Base-by-base conservation (phyloP, 2,113 vertebrate species). In the Picathartes gymnocephalus region DNA sequence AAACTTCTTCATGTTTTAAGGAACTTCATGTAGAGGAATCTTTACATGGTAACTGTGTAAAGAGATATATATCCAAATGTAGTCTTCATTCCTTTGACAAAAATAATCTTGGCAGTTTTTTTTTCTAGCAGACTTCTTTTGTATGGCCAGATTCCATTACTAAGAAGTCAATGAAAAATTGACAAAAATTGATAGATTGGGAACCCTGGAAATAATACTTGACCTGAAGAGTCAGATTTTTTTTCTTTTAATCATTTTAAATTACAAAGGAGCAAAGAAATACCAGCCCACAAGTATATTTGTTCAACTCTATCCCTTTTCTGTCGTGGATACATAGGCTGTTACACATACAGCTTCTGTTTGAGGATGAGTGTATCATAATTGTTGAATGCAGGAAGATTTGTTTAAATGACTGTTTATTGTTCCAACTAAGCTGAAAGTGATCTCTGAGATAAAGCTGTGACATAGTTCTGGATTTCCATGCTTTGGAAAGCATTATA, bases 391-490 rank as follows among this genome's bases (percentile, higher is more conserved):
- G 57, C 69, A 92, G 72, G 44, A 65, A 79, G 51, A 58, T 86
- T 95, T 89, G 53, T 92, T 95, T 64, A 81, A n/a, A 86, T 91
- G 13, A 86, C 86, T 84, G 81, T 88, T 70, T 76, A 84, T 93
- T 94, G 81, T 94, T 93, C 80, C 74, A 37, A 84, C 56, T 93
- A 94, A 96, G 77, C 82, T 92, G 88, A 86, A 95, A 84, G 89
- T 78, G 12, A 81, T 88, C 42, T 54, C 71, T 53, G 62, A 88
- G 76, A 73, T 93, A 86, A 96, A 94, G 69, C 65, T 73, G 69
- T 91, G 77, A 53, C 69, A 79, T 71, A 86, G 22, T 89, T 89
- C 65, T 84, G 53, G 27, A 57, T 81, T 91, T 94, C 33, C n/a
- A 10, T 25, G 31, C 80, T 81, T 90, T 81, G 33, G 50, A 86